A percentile compares a stretch with the other conserved stretches of the same genome.
Evolutionary conservation across 1,140 invertebrate species (phyloP).

Genomic region (Zaprionus gabonicus): DNA sequence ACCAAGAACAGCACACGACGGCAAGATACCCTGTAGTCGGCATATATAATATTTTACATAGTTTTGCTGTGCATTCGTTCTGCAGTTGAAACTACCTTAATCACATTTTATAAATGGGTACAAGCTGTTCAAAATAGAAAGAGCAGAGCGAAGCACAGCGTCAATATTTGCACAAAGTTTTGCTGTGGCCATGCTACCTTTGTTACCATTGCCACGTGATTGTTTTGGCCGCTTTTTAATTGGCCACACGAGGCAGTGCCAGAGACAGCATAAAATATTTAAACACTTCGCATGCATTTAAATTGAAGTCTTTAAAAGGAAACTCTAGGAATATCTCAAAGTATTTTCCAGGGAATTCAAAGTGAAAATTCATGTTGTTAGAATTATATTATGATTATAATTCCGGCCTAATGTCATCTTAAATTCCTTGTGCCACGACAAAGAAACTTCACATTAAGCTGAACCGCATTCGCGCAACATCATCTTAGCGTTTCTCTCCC

Average conservation of each 20-base stretch:
- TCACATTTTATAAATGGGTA: neutral
- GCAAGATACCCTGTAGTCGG: neutral
- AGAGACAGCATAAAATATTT: constrained; percentile 41
- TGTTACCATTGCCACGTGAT: constrained; percentile 22
- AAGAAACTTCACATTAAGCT: neutral
- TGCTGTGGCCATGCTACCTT: constrained; percentile 22
- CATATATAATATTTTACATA: too few species aligned
- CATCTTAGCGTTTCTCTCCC: neutral
- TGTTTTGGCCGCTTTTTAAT: constrained; percentile 43
- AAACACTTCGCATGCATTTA: constrained; percentile 14
- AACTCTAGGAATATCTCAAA: too few species aligned
- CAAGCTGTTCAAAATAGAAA: constrained; percentile 16
- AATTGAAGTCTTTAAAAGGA: too few species aligned
- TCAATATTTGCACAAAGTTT: constrained; percentile 73
- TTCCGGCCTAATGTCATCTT: neutral
- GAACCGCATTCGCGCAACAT: too few species aligned
- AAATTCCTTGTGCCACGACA: neutral
- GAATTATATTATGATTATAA: neutral
- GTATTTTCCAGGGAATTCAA: too few species aligned
- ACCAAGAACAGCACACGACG: neutral
- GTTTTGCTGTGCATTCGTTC: too few species aligned
- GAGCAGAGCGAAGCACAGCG: constrained; percentile 28
- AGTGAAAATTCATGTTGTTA: neutral
- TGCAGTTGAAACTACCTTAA: neutral
- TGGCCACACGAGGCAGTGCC: constrained; percentile 26